Percentiles rank a stretch among this genome's conserved stretches.
phyloP scores from a whole-genome alignment of 2,888 invertebrate species.

The Diplolepis rosae region DNA sequence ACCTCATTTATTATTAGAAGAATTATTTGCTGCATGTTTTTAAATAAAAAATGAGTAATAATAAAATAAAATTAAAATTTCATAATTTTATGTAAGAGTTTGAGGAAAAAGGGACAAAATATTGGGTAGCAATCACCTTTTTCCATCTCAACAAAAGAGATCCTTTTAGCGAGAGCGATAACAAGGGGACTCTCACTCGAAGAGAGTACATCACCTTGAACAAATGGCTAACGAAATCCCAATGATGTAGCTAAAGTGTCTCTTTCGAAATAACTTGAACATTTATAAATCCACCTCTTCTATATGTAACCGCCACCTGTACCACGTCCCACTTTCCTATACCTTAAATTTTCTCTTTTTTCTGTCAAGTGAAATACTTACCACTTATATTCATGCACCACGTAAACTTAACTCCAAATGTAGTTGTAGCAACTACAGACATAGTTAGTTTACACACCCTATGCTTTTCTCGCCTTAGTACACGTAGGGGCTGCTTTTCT shows the following conservation, averaged over 20 bases:
- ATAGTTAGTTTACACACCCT: conserved; percentile 22
- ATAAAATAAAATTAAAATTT: too few relatives aligned
- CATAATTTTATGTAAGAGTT: background rate
- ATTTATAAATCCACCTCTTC: conserved; percentile 40
- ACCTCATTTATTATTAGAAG: too few relatives aligned
- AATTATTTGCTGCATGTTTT: too few relatives aligned
- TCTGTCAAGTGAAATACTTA: conserved; percentile 40
- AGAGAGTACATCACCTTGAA: background rate
- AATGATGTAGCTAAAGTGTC: background rate
- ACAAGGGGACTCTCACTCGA: background rate
- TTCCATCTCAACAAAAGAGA: background rate
- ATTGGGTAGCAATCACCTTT: background rate
- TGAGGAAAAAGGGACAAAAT: background rate
- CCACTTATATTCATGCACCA: conserved; percentile 22
- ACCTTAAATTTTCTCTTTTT: conserved; percentile 37
- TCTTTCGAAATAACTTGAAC: background rate
- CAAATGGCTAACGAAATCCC: background rate
- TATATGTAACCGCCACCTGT: conserved; percentile 42
- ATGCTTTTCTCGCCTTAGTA: conserved; percentile 39
- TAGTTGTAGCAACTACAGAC: background rate
- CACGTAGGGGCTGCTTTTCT: conserved; percentile 42
- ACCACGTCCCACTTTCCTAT: conserved; percentile 33
- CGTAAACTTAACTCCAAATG: conserved; percentile 20
- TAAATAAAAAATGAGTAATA: too few relatives aligned
- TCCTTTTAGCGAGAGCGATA: background rate